Evolutionary conservation across 1,140 invertebrate species (phyloP).

Genomic region (Drosophila lowei): DNA sequence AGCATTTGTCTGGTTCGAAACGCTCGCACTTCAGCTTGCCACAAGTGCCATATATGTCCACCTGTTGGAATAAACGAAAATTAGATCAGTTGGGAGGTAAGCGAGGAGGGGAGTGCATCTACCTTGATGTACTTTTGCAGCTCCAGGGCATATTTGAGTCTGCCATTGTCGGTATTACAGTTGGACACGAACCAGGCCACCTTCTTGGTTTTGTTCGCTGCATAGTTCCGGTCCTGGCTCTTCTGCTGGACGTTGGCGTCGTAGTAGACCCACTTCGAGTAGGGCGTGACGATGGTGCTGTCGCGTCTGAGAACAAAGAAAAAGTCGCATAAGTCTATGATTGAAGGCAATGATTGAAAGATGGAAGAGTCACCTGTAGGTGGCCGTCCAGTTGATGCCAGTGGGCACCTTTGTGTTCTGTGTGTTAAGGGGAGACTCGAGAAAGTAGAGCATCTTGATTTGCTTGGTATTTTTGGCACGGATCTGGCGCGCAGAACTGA

Average conservation of each 20-base stretch:
- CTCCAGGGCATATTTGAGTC: conserved; percentile 94
- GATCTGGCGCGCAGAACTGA: conserved; percentile 65
- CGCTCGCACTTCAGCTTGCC: conserved; percentile 93
- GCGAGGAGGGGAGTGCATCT: not conserved
- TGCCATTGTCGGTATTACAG: conserved; percentile 93
- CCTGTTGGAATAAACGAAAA: conserved; percentile 70
- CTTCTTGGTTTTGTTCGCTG: conserved; percentile 95
- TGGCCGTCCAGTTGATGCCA: conserved; percentile 97
- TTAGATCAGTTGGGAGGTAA: not conserved
- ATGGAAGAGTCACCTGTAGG: conserved; percentile 89
- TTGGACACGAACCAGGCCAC: conserved; percentile 99
- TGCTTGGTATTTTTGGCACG: conserved; percentile 84
- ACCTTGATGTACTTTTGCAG: conserved; percentile 91
- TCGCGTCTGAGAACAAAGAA: conserved; percentile 87
- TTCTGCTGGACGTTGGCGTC: conserved; percentile 88
- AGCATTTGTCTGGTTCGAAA: conserved; percentile 91
- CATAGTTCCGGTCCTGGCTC: conserved; percentile 90
- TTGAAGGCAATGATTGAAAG: not conserved
- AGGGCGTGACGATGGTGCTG: conserved; percentile 97
- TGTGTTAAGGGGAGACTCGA: conserved; percentile 97
- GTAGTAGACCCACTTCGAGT: conserved; percentile 96
- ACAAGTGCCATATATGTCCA: conserved; percentile 97
- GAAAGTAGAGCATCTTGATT: conserved; percentile 93
- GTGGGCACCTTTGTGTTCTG: conserved; percentile 91
- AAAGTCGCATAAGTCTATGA: too few species aligned